These are phyloP conservation scores for Monopterus albus DNA, from an alignment of 2,113 vertebrate species.

Conservation along the genomic window DNA sequence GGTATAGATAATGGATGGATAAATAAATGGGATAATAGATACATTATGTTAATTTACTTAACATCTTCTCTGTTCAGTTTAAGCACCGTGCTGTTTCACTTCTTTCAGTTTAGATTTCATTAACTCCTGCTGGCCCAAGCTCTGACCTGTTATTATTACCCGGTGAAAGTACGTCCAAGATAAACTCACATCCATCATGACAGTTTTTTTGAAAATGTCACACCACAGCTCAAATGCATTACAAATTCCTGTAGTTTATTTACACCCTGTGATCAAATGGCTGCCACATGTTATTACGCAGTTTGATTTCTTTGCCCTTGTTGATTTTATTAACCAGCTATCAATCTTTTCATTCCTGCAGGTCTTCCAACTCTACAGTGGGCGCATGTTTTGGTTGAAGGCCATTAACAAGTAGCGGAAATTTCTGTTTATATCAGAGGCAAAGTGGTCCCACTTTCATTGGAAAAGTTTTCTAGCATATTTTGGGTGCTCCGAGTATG, in stretches of 20 bases:
- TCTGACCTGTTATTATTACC: conserved; percentile 40
- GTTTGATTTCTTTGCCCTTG: conserved; percentile 27
- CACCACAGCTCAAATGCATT: conserved; percentile 9
- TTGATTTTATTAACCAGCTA: conserved; percentile 29
- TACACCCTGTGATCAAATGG: conserved; percentile 50
- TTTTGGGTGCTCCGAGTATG: not conserved
- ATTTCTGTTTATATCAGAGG: conserved; percentile 66
- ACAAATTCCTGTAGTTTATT: conserved; percentile 37
- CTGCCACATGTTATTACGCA: conserved; percentile 52
- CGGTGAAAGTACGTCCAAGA: conserved; percentile 30
- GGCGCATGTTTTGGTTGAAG: conserved; percentile 10
- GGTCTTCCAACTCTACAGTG: conserved; percentile 18
- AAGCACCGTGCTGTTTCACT: not conserved
- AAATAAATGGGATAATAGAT: not conserved
- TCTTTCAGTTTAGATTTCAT: conserved; percentile 25
- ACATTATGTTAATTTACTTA: not conserved
- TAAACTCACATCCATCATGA: conserved; percentile 49
- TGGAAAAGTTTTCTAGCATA: conserved; percentile 60
- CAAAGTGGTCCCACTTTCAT: conserved; percentile 51
- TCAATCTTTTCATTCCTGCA: conserved; percentile 11
- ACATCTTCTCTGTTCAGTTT: conserved; percentile 2
- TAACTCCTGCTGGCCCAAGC: conserved; percentile 4
- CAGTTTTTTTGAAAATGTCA: conserved; percentile 57
- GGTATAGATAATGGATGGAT: too few species aligned
- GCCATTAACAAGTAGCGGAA: conserved; percentile 59